These are phyloP conservation scores for Dallia pectoralis DNA, from an alignment of 2,797 vertebrate species.

Conservation along the genomic window DNA sequence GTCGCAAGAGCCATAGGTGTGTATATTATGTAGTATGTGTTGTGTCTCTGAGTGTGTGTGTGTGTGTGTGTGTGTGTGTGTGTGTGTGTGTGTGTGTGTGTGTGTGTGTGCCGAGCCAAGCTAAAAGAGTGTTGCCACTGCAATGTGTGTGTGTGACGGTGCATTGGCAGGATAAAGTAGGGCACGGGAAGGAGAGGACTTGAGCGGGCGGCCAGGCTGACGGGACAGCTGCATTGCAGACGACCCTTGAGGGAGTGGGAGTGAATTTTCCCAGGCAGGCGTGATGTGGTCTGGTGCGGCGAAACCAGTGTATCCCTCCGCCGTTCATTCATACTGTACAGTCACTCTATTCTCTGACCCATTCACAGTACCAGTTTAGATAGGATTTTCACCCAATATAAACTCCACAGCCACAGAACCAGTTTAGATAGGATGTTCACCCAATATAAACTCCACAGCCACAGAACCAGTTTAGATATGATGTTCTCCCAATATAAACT, in stretches of 20 bases:
- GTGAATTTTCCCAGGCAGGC: slow-evolving; percentile 64
- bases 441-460: slow-evolving; percentile 32
- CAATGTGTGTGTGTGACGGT: slow-evolving; percentile 65
- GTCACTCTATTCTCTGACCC: slow-evolving; percentile 35
- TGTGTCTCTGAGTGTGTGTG: slow-evolving; percentile 31
- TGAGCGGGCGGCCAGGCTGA: slow-evolving; percentile 70
- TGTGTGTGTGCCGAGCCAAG: slow-evolving; percentile 43
- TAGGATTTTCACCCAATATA: no score
- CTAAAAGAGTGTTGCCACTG: slow-evolving; percentile 62
- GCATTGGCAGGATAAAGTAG: slow-evolving; percentile 81
- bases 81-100: slow-evolving; percentile 16
- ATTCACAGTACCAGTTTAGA: no score
- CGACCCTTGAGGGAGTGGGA: slow-evolving; percentile 80
- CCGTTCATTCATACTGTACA: slow-evolving; percentile 63
- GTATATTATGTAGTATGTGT: no score
- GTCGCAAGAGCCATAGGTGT: neutral
- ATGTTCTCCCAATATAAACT: slow-evolving; percentile 50
- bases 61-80: slow-evolving; percentile 36
- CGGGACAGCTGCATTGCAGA: slow-evolving; percentile 94
- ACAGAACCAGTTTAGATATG: slow-evolving; percentile 39
- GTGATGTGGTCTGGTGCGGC: slow-evolving; percentile 28
- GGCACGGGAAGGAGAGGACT: slow-evolving; percentile 57
- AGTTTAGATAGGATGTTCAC: slow-evolving; percentile 67
- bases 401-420: slow-evolving; percentile 62
- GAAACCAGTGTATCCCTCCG: slow-evolving; percentile 63